Conservation (phyloP, 2,113 vertebrate genomes). For the Gambusia holbrooki region DNA sequence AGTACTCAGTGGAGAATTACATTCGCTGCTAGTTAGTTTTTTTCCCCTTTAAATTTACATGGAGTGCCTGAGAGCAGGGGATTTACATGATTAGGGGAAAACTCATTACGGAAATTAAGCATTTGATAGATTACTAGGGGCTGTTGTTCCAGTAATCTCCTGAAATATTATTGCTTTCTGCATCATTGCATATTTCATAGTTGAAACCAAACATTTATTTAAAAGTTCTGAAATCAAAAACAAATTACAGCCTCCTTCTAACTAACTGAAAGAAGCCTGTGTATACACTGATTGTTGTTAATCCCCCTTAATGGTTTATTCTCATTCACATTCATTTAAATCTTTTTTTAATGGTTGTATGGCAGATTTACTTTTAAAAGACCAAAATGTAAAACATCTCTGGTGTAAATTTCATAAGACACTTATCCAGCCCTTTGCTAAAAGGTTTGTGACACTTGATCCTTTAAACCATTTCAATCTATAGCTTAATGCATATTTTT, state of each 20-base stretch:
- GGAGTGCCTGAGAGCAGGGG: slow-evolving; percentile 63
- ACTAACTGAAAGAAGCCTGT: slow-evolving; percentile 10
- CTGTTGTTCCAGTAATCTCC: slow-evolving; percentile 74
- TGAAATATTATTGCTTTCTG: slow-evolving; percentile 69
- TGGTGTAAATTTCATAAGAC: not conserved
- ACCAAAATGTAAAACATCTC: not conserved
- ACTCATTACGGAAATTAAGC: slow-evolving; percentile 76
- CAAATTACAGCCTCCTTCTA: slow-evolving; percentile 14
- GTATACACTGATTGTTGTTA: not conserved
- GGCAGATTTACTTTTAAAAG: slow-evolving; percentile 9
- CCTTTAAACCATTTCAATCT: not conserved
- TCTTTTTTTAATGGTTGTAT: slow-evolving; percentile 8
- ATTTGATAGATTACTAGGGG: slow-evolving; percentile 78
- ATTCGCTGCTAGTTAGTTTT: slow-evolving; percentile 61
- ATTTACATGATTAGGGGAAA: slow-evolving; percentile 73
- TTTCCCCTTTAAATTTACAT: slow-evolving; percentile 65
- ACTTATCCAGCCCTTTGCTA: slow-evolving; percentile 5
- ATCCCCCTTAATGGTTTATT: slow-evolving; percentile 1
- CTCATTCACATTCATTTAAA: slow-evolving; percentile 1
- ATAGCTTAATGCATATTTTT: not conserved
- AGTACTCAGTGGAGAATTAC: slow-evolving; percentile 61
- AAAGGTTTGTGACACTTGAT: not conserved
- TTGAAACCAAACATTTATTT: slow-evolving; percentile 62
- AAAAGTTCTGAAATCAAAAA: slow-evolving; percentile 54
- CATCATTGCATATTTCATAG: slow-evolving; percentile 64